Conservation (phyloP, 2,797 vertebrate genomes). For the Carapus acus region DNA sequence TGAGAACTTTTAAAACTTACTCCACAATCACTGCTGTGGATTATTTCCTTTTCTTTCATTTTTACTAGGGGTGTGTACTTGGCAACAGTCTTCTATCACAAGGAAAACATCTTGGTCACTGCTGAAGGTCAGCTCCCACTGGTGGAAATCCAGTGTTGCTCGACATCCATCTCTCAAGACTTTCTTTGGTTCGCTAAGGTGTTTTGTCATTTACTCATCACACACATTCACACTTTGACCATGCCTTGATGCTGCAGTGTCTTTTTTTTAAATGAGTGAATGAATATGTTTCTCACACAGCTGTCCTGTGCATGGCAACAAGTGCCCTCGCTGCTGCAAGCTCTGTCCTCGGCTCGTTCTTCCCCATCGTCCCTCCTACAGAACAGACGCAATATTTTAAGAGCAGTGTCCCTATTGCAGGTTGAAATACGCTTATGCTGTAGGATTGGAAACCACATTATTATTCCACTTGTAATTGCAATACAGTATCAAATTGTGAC, state of each 20-base stretch:
- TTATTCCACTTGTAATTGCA: too few species aligned
- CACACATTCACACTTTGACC: too few species aligned
- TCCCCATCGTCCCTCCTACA: slow-evolving; percentile 76
- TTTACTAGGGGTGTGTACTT: slow-evolving; percentile 70
- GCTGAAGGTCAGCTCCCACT: slow-evolving; percentile 74
- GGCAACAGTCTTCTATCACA: slow-evolving; percentile 73
- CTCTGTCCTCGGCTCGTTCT: slow-evolving; percentile 67
- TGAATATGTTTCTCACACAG: slow-evolving; percentile 39
- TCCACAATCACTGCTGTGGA: neutral
- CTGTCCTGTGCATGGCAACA: slow-evolving; percentile 76
- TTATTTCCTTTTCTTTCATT: neutral
- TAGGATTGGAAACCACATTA: slow-evolving; percentile 34
- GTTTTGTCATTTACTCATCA: slow-evolving; percentile 1
- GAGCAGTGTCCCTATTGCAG: slow-evolving; percentile 76
- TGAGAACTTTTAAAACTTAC: too few species aligned
- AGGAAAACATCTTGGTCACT: slow-evolving; percentile 72
- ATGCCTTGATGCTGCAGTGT: too few species aligned
- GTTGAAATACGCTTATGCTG: slow-evolving; percentile 56
- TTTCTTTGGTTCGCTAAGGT: slow-evolving; percentile 79
- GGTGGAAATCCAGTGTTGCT: slow-evolving; percentile 77
- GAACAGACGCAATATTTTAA: slow-evolving; percentile 74
- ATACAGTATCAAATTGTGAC: slow-evolving; percentile 1
- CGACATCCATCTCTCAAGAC: slow-evolving; percentile 71
- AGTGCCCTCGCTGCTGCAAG: slow-evolving; percentile 73
- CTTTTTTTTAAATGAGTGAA: neutral